Evolutionary conservation across 2,888 invertebrate genomes (phyloP).

Genomic region (Seira sanloemensis): DNA sequence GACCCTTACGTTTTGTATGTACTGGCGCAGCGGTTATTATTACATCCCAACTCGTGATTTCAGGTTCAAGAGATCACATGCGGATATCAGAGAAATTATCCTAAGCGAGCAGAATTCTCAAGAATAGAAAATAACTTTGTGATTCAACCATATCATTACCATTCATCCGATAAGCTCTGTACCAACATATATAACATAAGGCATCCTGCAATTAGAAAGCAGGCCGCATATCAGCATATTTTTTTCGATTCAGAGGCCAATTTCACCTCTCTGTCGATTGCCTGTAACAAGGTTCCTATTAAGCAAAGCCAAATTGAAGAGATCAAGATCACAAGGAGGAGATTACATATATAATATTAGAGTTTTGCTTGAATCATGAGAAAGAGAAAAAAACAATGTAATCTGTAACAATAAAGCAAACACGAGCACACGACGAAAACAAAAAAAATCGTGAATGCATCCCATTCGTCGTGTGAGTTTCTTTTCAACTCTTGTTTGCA

Average conservation of each 20-base stretch:
- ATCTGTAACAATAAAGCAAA: slow-evolving; percentile 31
- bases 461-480: slow-evolving; percentile 28
- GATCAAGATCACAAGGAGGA: slow-evolving; percentile 23
- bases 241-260: no score
- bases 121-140: background rate
- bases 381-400: slow-evolving; percentile 14
- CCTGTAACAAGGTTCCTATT: background rate
- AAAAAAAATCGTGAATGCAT: background rate
- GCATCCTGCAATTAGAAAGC: background rate
- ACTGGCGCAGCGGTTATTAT: no score
- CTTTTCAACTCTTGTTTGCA: slow-evolving; percentile 10
- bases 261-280: background rate
- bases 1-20: no score
- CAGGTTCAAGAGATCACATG: slow-evolving; percentile 57
- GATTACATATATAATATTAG: background rate
- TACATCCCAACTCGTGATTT: slow-evolving; percentile 48
- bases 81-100: background rate
- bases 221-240: background rate
- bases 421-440: slow-evolving; percentile 43
- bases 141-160: background rate
- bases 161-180: background rate
- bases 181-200: background rate
- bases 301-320: background rate
- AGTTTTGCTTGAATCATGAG: slow-evolving; percentile 13
- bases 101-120: background rate